These are phyloP conservation scores for Arenaria interpres DNA, from an alignment of 2,113 vertebrate genomes.

Conservation along the genomic window DNA sequence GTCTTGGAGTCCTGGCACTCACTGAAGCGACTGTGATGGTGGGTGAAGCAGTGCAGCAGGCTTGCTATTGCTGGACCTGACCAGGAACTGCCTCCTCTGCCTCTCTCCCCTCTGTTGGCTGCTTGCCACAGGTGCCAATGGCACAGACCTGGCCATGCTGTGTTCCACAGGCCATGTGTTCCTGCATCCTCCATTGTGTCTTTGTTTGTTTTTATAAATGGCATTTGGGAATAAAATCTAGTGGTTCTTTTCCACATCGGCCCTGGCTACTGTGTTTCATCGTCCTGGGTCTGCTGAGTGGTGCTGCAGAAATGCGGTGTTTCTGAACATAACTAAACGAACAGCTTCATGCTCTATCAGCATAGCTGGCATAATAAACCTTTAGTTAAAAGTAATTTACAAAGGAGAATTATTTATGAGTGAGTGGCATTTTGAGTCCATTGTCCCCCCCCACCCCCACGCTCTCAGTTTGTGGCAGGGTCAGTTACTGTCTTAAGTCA, in stretches of 20 bases:
- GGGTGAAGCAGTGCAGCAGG: not conserved
- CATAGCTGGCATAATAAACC: not conserved
- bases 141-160: not conserved
- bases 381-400: not conserved
- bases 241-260: not conserved
- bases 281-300: not conserved
- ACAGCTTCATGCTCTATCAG: not conserved
- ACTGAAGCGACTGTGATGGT: not conserved
- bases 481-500: not conserved
- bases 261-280: not conserved
- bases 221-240: not conserved
- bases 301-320: not conserved
- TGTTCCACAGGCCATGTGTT: accelerated
- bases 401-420: not conserved
- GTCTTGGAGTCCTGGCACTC: not conserved
- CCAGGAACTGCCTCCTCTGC: not conserved
- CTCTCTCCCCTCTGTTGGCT: not conserved
- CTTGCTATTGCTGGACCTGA: not conserved
- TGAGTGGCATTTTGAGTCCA: not conserved
- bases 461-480: not conserved
- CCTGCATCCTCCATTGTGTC: not conserved
- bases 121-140: accelerated
- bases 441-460: not conserved
- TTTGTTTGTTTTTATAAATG: not conserved
- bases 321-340: not conserved